Base-by-base conservation (phyloP, 2,888 invertebrate genomes). In the Prosapia bicincta region DNA sequence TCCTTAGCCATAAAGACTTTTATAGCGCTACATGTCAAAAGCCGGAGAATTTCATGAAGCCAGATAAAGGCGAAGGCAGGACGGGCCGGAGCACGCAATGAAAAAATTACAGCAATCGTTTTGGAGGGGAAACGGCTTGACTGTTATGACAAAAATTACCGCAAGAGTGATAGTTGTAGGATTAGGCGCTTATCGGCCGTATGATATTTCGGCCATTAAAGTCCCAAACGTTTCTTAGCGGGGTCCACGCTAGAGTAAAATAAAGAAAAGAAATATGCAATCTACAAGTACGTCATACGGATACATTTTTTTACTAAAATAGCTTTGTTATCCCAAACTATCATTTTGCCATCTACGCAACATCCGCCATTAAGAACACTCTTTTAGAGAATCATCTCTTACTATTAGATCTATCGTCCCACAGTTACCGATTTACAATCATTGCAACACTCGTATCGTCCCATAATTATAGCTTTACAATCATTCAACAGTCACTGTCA, bases 71-170 rank as follows among this genome's bases (percentile, higher is more conserved):
- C 9, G 7, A 54, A 54, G 54, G n/a, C 54, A 3, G 54, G 54
- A 54, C 54, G 13, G 54, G 20, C 7, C 20, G 20, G 20, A 20
- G 3, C 54, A 54, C 54, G 54, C 54, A 54, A 54, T 54, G 54
- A 54, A 54, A 54, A 54, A 54, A 54, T 54, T 54, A 54, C 54
- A 54, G 20, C 54, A 54, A 54, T 54, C 54, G 20, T 54, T 54
- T 54, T 54, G 54, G 13, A 54, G 54, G 54, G 54, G 54, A 54
- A 54, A 54, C 20, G 54, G 54, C 20, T 54, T 20, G 54, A 54
- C 54, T 54, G 54, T 54, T 54, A 54, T 54, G 54, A 54, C 54
- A 54, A 54, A 54, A 54, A 54, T 54, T 54, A 54, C 54, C 54
- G 20, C n/a, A 54, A 54, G 54, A 54, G 20, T 20, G 54, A 54